Evolutionary conservation across 2,888 invertebrate species (phyloP), one percentile per base, ranked within the genome.

Genomic region (Ormyrus rosae): DNA sequence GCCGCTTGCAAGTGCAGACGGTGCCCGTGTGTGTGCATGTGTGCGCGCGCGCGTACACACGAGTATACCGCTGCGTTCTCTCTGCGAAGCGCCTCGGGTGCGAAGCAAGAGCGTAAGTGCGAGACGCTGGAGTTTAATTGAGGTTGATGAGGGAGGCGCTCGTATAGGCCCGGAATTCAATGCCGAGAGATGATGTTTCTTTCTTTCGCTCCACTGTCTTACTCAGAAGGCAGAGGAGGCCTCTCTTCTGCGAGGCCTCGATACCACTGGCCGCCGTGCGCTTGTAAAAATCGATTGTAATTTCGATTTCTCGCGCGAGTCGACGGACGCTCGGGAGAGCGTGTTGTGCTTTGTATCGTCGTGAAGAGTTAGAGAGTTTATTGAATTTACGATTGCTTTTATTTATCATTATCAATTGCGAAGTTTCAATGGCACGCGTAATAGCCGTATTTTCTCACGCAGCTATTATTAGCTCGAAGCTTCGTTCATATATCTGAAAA

Each of bases 141-240:
- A 90, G 89, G 90, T 90, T 90, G 90, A 90, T 90, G 90, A 90
- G 90, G 90, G 90, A 90, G 90, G 88, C 90, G 88, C 85, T 88
- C 89, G 90, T 89, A 90, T 90, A 90, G 90, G 90, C 89, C 89
- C 89, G 89, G 90, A 90, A 90, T 90, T 89, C 90, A 90, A 89
- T 89, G 89, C 87, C 87, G 88, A 86, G 88, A 70, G 72, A 78
- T 87, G 88, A 87, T 88, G 88, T 88, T 87, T 87, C 87, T 87
- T 87, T 86, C 86, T 84, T 83, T 86, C 84, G 86, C 81, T 61
- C 53, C 11, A 53, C 76, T 77, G 68, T 76, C 81, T 72, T 65
- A 53, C 58, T 78, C 48, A 48, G 45, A 50, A 50, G 60, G 3
- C 34, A 19, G 67, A 9, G 11, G 11, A 46, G 10, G 11, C 8